Evolutionary conservation across 2,797 vertebrate species (phyloP).

Genomic region (Sebastolobus alascanus): DNA sequence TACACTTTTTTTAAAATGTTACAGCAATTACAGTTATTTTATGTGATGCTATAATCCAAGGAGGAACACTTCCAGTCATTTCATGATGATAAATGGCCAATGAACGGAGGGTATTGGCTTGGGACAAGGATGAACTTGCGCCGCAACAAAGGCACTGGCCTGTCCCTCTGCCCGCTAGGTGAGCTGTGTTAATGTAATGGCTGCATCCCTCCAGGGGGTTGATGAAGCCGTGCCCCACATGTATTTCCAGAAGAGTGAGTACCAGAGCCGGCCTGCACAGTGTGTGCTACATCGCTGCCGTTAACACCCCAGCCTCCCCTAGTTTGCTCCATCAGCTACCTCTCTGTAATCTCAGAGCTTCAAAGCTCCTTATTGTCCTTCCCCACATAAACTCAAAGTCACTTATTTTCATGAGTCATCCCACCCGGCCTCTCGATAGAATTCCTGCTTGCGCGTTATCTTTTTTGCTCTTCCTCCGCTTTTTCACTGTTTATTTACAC

Average conservation of each 20-base stretch:
- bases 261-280: constrained; percentile 55
- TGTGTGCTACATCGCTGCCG: constrained; percentile 63
- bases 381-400: constrained; percentile 79
- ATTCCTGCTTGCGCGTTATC: constrained; percentile 77
- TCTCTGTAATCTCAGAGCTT: constrained; percentile 78
- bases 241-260: constrained; percentile 78
- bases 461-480: constrained; percentile 70
- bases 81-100: constrained; percentile 55
- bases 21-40: constrained; percentile 27
- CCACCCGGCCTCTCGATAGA: constrained; percentile 77
- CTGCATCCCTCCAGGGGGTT: constrained; percentile 68
- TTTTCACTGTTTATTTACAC: constrained; percentile 80
- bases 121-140: constrained; percentile 67
- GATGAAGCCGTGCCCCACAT: constrained; percentile 78
- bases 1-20: constrained; percentile 31
- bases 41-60: constrained; percentile 45
- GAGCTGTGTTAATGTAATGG: constrained; percentile 79
- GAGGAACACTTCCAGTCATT: constrained; percentile 30
- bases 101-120: constrained; percentile 47
- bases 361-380: constrained; percentile 83
- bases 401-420: constrained; percentile 84
- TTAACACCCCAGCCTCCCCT: constrained; percentile 53
- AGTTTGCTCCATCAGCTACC: constrained; percentile 76
- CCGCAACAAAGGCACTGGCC: constrained; percentile 63
- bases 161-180: constrained; percentile 72